Evolutionary conservation across 2,113 vertebrate species (phyloP).

Genomic region (Silurus glanis): DNA sequence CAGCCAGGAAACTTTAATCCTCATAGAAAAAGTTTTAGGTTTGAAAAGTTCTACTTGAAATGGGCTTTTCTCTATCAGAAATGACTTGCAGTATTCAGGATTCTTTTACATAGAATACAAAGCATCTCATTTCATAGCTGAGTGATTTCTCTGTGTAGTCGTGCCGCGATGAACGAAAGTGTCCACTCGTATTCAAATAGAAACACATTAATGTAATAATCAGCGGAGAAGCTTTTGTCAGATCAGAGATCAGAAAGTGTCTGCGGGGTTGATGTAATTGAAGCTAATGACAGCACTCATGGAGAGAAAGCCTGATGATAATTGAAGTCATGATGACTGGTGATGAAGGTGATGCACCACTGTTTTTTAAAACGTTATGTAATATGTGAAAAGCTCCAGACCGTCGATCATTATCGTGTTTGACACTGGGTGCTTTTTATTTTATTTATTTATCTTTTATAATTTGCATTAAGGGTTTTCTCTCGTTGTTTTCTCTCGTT

Average conservation of each 20-base stretch:
- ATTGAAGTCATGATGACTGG: slow-evolving; percentile 24
- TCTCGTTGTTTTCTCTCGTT: background rate
- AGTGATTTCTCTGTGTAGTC: slow-evolving; percentile 42
- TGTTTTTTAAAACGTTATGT: background rate
- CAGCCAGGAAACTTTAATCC: slow-evolving; percentile 35
- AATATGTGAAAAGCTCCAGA: background rate
- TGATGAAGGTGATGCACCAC: background rate
- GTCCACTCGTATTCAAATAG: slow-evolving; percentile 15
- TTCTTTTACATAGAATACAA: slow-evolving; percentile 47
- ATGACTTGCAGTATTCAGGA: slow-evolving; percentile 52
- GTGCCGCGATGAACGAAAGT: slow-evolving; percentile 27
- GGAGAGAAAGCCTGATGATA: slow-evolving; percentile 30
- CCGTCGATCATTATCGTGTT: background rate
- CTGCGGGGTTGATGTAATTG: slow-evolving; percentile 6
- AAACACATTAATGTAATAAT: slow-evolving; percentile 32
- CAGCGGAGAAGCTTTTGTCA: slow-evolving; percentile 22
- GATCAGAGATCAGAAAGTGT: slow-evolving; percentile 6
- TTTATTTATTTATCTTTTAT: slow-evolving; percentile 18
- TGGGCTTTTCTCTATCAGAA: slow-evolving; percentile 49
- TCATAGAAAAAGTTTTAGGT: slow-evolving; percentile 17
- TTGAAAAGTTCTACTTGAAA: slow-evolving; percentile 49
- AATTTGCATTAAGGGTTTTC: background rate
- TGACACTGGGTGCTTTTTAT: background rate
- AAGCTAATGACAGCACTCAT: slow-evolving; percentile 36
- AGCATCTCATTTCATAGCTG: slow-evolving; percentile 43